Percentiles rank a stretch among this genome's conserved stretches.
Conservation (phyloP, 2,797 vertebrate genomes). For the Gallinago stenura region DNA sequence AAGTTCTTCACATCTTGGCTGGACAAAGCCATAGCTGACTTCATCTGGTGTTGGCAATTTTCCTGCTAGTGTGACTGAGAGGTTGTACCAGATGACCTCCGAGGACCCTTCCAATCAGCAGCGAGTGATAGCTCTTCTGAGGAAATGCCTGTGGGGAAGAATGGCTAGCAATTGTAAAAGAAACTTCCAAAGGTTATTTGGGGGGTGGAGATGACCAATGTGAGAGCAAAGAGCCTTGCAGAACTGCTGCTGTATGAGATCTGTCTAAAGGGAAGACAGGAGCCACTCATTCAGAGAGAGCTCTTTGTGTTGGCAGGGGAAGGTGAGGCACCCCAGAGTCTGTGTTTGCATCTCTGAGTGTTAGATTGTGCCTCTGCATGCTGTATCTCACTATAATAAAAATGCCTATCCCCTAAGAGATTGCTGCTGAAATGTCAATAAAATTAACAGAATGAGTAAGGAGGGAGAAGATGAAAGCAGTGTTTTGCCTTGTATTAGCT, state of each 20-base stretch:
- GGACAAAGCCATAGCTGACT: background rate
- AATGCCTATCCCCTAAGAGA: background rate
- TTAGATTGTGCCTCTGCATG: background rate
- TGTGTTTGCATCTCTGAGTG: background rate
- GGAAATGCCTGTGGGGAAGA: background rate
- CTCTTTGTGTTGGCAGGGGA: background rate
- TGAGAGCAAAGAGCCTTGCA: background rate
- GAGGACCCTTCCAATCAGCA: background rate
- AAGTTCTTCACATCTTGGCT: background rate
- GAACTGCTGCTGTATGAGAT: background rate
- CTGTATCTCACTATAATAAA: background rate
- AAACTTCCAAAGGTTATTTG: conserved; percentile 8
- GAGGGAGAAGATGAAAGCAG: conserved; percentile 2
- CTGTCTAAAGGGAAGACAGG: background rate
- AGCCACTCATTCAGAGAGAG: background rate
- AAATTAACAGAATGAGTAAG: background rate
- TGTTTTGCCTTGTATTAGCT: background rate
- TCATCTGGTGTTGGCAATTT: background rate
- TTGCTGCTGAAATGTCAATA: background rate
- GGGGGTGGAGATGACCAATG: background rate
- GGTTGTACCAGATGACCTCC: background rate
- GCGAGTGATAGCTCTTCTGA: background rate
- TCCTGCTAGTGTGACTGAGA: background rate
- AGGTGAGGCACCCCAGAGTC: rapidly evolving
- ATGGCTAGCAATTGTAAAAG: background rate